phyloP scores from a whole-genome alignment of 1,140 invertebrate genomes.

The Spodoptera litura region DNA sequence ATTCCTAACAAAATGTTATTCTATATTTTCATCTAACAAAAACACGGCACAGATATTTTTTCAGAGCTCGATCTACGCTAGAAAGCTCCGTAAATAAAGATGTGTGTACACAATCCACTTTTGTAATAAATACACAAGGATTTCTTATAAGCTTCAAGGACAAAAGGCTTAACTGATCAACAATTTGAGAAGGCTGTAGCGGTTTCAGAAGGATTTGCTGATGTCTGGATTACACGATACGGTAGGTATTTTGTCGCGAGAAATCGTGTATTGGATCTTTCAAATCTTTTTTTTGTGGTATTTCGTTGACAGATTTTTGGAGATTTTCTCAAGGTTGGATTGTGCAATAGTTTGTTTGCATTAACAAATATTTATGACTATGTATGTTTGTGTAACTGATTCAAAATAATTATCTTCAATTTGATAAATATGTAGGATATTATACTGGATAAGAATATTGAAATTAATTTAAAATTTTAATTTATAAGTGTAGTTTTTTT shows the following conservation, averaged over 20 bases:
- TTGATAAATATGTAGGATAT: no score
- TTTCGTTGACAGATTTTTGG: neutral
- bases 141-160: constrained; percentile 25
- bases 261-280: no score
- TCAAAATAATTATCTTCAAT: no score
- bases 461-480: no score
- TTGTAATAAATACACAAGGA: constrained; percentile 27
- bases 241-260: neutral
- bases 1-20: neutral
- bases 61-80: neutral
- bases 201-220: constrained; percentile 15
- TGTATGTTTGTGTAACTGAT: no score
- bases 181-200: constrained; percentile 20
- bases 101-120: constrained; percentile 1
- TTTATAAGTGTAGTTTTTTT: no score
- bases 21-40: neutral
- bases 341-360: no score
- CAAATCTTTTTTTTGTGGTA: neutral
- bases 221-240: constrained; percentile 11
- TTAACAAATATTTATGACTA: no score
- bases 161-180: constrained; percentile 40
- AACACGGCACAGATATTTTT: constrained; percentile 6
- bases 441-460: no score
- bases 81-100: constrained; percentile 18
- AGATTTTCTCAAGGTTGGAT: no score